Conservation (phyloP, 2,888 invertebrate species). For the Machimus rusticus region DNA sequence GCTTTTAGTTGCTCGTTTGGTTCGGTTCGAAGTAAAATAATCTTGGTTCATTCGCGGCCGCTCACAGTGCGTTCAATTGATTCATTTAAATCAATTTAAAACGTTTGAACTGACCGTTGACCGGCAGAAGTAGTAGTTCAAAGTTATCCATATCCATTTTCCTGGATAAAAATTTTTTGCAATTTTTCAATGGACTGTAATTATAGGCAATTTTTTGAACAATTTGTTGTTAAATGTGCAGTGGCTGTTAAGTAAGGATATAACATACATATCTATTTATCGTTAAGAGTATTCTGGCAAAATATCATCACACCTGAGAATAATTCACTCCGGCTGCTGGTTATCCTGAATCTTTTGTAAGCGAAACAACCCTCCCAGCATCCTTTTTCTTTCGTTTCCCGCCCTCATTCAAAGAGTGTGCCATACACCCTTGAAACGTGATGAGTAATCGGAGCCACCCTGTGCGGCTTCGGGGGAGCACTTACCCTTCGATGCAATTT, state of each 20-base stretch:
- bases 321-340: background rate
- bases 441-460: conserved; percentile 6
- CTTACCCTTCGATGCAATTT: background rate
- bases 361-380: background rate
- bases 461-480: background rate
- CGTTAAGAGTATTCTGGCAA: background rate
- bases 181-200: background rate
- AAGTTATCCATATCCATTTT: background rate
- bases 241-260: background rate
- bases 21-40: background rate
- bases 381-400: background rate
- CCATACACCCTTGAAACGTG: background rate
- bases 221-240: background rate
- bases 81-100: conserved; percentile 32
- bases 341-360: background rate
- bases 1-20: background rate
- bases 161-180: background rate
- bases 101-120: background rate
- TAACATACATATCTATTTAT: background rate
- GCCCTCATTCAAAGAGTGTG: background rate
- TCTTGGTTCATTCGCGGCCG: background rate
- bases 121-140: background rate
- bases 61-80: background rate
- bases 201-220: background rate
- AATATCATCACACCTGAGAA: background rate